phyloP scores from a whole-genome alignment of 2,888 invertebrate genomes.

The Nezara viridula region DNA sequence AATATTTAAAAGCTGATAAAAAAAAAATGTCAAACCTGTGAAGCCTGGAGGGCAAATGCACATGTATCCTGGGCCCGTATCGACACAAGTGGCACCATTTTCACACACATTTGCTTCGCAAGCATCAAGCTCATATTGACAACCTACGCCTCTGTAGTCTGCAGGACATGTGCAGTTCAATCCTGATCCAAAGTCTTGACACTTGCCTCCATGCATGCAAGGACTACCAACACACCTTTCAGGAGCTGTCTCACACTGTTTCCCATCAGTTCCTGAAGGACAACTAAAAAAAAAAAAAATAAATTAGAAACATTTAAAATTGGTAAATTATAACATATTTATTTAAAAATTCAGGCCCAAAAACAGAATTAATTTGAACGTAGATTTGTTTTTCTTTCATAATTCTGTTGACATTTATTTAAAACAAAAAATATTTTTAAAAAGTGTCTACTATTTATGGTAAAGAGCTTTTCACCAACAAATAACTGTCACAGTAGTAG shows the following conservation, averaged over 20 bases:
- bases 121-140: conserved; percentile 94
- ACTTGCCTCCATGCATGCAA: conserved; percentile 96
- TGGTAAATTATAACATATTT: too few species aligned
- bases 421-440: not conserved
- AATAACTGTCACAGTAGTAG: too few species aligned
- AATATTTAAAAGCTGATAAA: not conserved
- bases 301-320: not conserved
- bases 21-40: conserved; percentile 69
- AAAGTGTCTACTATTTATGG: too few species aligned
- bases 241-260: conserved; percentile 96
- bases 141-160: conserved; percentile 89
- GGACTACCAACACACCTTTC: conserved; percentile 94
- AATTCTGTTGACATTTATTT: too few species aligned
- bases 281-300: conserved; percentile 71
- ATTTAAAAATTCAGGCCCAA: too few species aligned
- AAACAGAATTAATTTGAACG: too few species aligned
- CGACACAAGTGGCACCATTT: conserved; percentile 93
- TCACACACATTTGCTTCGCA: conserved; percentile 91
- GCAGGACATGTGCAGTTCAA: conserved; percentile 92
- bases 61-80: conserved; percentile 86
- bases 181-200: conserved; percentile 95
- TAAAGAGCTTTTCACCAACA: too few species aligned
- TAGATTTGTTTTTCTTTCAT: too few species aligned
- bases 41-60: conserved; percentile 89
- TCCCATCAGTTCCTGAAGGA: conserved; percentile 95